These are phyloP conservation scores for Intellagama lesueurii DNA, from an alignment of 2,797 vertebrate genomes.

Conservation along the genomic window DNA sequence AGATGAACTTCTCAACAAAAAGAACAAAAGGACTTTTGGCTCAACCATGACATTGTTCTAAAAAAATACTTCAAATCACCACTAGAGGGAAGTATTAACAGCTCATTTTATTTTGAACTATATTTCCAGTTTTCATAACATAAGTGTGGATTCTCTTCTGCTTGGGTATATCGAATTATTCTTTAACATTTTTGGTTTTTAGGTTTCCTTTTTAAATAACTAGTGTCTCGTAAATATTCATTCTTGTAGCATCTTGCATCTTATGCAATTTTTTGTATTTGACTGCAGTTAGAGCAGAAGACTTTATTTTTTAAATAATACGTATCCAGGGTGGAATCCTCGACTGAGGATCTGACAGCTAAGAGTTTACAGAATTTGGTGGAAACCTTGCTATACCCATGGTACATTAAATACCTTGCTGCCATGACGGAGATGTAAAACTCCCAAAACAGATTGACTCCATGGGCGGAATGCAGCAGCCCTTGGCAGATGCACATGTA, in stretches of 20 bases:
- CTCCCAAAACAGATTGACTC: no score
- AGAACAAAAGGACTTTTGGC: neutral
- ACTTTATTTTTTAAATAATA: neutral
- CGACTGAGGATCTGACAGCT: neutral
- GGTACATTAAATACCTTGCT: neutral
- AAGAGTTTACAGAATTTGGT: neutral
- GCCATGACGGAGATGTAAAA: neutral
- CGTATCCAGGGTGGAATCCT: neutral
- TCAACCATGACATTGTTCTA: neutral
- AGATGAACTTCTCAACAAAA: neutral
- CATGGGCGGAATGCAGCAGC: neutral
- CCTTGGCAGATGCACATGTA: neutral
- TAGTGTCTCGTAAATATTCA: neutral
- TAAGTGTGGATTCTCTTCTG: neutral
- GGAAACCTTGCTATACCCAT: neutral
- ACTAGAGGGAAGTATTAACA: slow-evolving; percentile 20
- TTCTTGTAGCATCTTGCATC: neutral
- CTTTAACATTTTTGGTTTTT: neutral
- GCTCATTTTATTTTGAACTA: neutral
- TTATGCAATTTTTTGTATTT: neutral
- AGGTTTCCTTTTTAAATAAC: neutral
- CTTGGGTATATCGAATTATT: no score
- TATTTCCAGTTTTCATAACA: neutral
- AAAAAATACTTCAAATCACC: neutral
- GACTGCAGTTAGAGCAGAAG: neutral